phyloP scores from a whole-genome alignment of 64 coral and sea anemone genomes.

The Astreopora myriophthalma region DNA sequence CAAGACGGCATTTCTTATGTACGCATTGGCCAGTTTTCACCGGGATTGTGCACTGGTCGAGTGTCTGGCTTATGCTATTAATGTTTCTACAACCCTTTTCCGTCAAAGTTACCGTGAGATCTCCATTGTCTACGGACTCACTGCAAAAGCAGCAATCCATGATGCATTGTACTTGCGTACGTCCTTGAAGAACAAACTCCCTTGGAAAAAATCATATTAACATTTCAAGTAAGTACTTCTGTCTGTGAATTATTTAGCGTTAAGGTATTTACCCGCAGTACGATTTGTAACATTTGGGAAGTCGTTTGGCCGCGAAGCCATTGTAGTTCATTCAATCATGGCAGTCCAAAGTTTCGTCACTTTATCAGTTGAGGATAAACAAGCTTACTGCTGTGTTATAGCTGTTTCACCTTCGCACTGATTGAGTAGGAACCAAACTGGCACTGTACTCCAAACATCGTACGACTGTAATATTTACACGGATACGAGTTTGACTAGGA shows the following conservation, averaged over 20 bases:
- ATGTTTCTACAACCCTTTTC: slow-evolving; percentile 3
- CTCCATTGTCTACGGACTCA: slow-evolving; percentile 2
- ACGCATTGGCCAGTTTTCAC: not conserved
- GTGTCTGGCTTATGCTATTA: slow-evolving; percentile 3
- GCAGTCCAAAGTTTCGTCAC: not conserved
- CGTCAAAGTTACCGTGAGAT: not conserved
- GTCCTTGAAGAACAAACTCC: slow-evolving; percentile 3
- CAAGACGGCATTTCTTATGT: not conserved
- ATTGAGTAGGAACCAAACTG: too few relatives aligned
- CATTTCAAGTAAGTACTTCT: slow-evolving; percentile 2
- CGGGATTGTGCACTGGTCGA: not conserved
- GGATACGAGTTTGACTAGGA: too few relatives aligned
- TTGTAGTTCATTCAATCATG: not conserved
- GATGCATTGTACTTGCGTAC: not conserved
- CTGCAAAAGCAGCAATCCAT: slow-evolving; percentile 2
- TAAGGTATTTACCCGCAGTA: not conserved
- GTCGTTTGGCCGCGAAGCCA: not conserved
- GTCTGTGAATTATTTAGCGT: not conserved
- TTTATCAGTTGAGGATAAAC: not conserved
- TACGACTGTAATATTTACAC: too few relatives aligned
- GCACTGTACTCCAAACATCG: too few relatives aligned
- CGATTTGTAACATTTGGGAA: not conserved
- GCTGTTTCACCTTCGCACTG: too few relatives aligned
- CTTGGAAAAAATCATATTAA: not conserved
- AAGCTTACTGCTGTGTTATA: not conserved